phyloP scores from a whole-genome alignment of 2,113 vertebrate species.

The Tiliqua scincoides region DNA sequence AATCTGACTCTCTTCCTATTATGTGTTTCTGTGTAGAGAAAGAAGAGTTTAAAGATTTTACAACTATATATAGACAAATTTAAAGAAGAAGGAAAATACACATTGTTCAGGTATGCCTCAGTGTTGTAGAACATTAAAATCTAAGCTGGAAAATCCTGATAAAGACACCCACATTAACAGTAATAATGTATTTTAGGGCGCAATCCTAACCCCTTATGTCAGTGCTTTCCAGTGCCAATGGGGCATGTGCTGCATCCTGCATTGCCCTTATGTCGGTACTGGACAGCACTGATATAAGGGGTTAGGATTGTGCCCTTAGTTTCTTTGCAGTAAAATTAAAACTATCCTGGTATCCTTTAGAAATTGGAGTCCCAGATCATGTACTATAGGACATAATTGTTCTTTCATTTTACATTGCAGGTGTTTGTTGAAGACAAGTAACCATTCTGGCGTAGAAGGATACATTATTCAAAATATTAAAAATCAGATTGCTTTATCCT shows the following conservation, averaged over 20 bases:
- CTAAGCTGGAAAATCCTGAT: not conserved
- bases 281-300: too few species aligned
- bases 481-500: slow-evolving; percentile 85
- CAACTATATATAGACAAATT: slow-evolving; percentile 92
- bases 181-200: too few species aligned
- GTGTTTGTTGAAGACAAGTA: slow-evolving; percentile 90
- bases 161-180: not conserved
- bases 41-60: slow-evolving; percentile 84
- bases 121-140: not conserved
- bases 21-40: slow-evolving; percentile 79
- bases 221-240: too few species aligned
- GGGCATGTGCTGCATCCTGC: too few species aligned
- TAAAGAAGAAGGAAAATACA: slow-evolving; percentile 87
- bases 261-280: too few species aligned
- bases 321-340: not conserved
- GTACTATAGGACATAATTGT: slow-evolving; percentile 27
- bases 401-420: slow-evolving; percentile 69
- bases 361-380: slow-evolving; percentile 27
- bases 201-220: too few species aligned
- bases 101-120: slow-evolving; percentile 87
- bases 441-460: slow-evolving; percentile 89
- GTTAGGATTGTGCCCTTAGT: too few species aligned
- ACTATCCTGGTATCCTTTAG: not conserved
- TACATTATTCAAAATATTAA: slow-evolving; percentile 92
- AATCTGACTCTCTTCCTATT: slow-evolving; percentile 33